A percentile compares a stretch with the other conserved stretches of the same genome.
Evolutionary conservation across 2,888 invertebrate species (phyloP).

Genomic region (Campaea margaritaria): DNA sequence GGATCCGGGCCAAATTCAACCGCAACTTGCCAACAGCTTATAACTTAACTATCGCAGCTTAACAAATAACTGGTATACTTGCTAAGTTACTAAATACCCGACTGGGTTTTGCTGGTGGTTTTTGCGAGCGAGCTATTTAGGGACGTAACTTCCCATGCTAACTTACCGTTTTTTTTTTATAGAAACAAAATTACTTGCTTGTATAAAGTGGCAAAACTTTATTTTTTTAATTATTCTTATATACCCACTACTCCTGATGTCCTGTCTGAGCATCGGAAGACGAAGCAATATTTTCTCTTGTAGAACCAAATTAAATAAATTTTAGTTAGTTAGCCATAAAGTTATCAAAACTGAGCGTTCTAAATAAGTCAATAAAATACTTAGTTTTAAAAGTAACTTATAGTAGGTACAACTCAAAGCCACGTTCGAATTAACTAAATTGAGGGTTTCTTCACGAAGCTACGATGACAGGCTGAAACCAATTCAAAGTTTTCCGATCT

Average conservation of each 20-base stretch:
- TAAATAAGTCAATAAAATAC: no score
- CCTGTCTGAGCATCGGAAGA: no score
- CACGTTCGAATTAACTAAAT: neutral
- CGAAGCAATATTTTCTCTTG: no score
- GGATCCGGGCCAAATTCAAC: conserved; percentile 43
- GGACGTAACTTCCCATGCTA: conserved; percentile 1
- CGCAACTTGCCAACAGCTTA: conserved; percentile 47
- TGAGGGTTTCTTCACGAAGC: conserved; percentile 4
- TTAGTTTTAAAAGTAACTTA: no score
- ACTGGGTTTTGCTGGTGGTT: conserved; percentile 29
- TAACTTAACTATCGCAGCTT: conserved; percentile 47
- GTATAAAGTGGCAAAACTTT: no score
- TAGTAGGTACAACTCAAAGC: neutral
- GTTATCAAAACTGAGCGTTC: no score
- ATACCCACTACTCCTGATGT: no score
- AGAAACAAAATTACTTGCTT: neutral
- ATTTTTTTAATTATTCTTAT: no score
- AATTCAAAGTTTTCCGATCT: conserved; percentile 3
- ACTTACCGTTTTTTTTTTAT: neutral
- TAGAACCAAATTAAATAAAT: no score
- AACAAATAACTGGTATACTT: conserved; percentile 43
- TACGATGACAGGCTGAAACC: conserved; percentile 3
- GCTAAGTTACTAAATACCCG: conserved; percentile 29
- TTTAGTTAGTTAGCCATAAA: no score
- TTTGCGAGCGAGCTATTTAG: conserved; percentile 9